A percentile compares a stretch with the other conserved stretches of the same genome.
Conservation (phyloP, 2,888 invertebrate genomes). For the Leucoma salicis region DNA sequence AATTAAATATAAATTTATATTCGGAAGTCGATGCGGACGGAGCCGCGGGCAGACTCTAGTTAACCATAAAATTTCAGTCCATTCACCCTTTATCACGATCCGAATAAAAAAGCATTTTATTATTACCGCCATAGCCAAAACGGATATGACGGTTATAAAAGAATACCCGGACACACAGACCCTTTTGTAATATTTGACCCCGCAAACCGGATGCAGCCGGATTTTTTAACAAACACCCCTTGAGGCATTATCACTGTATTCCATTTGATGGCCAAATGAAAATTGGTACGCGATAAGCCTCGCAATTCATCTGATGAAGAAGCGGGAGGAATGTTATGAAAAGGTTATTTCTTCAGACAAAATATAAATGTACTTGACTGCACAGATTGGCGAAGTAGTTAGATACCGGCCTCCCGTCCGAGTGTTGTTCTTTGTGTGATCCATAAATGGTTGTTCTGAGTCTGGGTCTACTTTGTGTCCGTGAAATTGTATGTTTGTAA, state of each 20-base stretch:
- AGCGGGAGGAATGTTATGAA: too few relatives aligned
- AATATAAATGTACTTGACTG: too few relatives aligned
- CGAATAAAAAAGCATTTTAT: slow-evolving; percentile 1
- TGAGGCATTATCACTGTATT: slow-evolving; percentile 10
- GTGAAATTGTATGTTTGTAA: too few relatives aligned
- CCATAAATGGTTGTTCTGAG: too few relatives aligned
- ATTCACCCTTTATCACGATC: slow-evolving; percentile 1
- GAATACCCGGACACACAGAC: slow-evolving; percentile 6
- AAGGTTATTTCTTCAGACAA: too few relatives aligned
- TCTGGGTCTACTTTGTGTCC: too few relatives aligned
- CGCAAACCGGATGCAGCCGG: slow-evolving; percentile 4
- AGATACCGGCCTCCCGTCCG: too few relatives aligned
- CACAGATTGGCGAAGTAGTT: too few relatives aligned
- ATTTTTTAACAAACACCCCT: slow-evolving; percentile 15
- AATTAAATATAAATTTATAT: too few relatives aligned
- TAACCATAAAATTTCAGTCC: neutral
- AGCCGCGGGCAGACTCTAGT: too few relatives aligned
- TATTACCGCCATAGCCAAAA: slow-evolving; percentile 14
- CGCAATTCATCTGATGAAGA: neutral
- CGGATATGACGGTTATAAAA: slow-evolving; percentile 23
- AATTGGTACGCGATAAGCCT: slow-evolving; percentile 12
- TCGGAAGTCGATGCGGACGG: too few relatives aligned
- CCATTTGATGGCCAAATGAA: slow-evolving; percentile 9
- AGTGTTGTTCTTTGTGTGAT: too few relatives aligned
- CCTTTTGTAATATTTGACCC: slow-evolving; percentile 17